Conservation (phyloP, 2,113 vertebrate species). For the Cololabis saira region DNA sequence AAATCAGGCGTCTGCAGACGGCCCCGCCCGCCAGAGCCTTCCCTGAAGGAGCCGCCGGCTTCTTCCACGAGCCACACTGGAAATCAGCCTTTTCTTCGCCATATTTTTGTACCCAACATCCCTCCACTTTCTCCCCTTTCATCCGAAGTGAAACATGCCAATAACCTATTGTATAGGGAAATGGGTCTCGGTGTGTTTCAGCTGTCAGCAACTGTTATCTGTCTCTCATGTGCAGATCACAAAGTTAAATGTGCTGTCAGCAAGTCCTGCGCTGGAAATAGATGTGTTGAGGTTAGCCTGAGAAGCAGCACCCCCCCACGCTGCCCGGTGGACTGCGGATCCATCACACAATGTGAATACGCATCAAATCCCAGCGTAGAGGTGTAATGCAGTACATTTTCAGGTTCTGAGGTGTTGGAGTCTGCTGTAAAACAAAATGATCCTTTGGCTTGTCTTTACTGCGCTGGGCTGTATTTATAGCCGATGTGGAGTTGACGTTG, state of each 20-base stretch:
- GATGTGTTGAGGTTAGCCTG: conserved; percentile 73
- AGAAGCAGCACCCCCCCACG: conserved; percentile 56
- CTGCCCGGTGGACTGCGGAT: conserved; percentile 60
- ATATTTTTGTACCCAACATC: conserved; percentile 44
- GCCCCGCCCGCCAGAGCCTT: conserved; percentile 29
- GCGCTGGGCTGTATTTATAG: conserved; percentile 4
- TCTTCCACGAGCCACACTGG: conserved; percentile 58
- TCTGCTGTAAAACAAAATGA: conserved; percentile 28
- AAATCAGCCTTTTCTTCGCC: conserved; percentile 52
- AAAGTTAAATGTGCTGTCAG: conserved; percentile 80
- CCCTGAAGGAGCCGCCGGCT: conserved; percentile 56
- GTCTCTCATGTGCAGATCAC: conserved; percentile 75
- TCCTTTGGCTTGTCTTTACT: conserved; percentile 16
- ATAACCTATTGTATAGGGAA: conserved; percentile 61
- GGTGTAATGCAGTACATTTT: conserved; percentile 64
- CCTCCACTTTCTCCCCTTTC: conserved; percentile 19
- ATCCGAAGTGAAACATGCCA: conserved; percentile 56
- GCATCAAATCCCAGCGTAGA: conserved; percentile 47
- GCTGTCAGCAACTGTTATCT: conserved; percentile 74
- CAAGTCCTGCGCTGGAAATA: conserved; percentile 73
- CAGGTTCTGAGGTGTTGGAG: conserved; percentile 53
- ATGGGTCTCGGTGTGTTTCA: conserved; percentile 35
- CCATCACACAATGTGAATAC: conserved; percentile 64
- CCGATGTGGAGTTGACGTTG: conserved; percentile 12
- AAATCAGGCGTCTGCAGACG: conserved; percentile 69